Percentiles rank a stretch among this genome's conserved stretches.
phyloP scores from a whole-genome alignment of 2,797 vertebrate species.

The Periparus ater region DNA sequence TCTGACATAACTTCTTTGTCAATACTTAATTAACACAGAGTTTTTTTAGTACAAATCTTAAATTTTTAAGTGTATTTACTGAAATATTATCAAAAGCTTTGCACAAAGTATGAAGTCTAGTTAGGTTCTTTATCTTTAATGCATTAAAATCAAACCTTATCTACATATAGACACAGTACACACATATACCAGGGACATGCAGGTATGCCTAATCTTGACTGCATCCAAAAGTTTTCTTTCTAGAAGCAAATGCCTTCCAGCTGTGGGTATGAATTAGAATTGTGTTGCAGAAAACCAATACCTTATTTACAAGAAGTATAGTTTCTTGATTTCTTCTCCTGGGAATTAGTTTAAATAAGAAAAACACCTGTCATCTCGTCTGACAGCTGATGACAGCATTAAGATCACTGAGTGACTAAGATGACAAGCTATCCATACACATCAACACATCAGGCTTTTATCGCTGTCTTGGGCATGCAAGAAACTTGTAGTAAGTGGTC shows the following conservation, averaged over 20 bases:
- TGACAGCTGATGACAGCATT: conserved; percentile 45
- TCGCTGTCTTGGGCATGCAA: conserved; percentile 4
- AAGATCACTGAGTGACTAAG: conserved; percentile 29
- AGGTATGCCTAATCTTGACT: not conserved
- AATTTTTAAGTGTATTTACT: not conserved
- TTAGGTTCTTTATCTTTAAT: not conserved
- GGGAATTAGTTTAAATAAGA: conserved; percentile 33
- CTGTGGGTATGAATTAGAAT: not conserved
- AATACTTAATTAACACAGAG: not conserved
- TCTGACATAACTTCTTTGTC: not conserved
- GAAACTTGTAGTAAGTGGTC: conserved; percentile 27
- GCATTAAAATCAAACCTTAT: not conserved
- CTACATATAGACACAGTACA: not conserved
- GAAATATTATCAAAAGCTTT: not conserved
- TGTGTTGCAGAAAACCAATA: not conserved
- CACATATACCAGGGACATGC: not conserved
- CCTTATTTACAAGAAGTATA: not conserved
- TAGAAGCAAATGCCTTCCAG: not conserved
- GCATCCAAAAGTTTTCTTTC: not conserved
- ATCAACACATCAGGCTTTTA: conserved; percentile 40
- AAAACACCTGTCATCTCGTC: conserved; percentile 35
- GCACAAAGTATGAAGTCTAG: not conserved
- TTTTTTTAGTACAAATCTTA: not conserved
- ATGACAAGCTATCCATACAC: conserved; percentile 35
- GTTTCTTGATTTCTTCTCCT: conserved; percentile 16